Evolutionary conservation across 2,888 invertebrate genomes (phyloP), one percentile per base, ranked within the genome.

Genomic region (Unio delphinus): DNA sequence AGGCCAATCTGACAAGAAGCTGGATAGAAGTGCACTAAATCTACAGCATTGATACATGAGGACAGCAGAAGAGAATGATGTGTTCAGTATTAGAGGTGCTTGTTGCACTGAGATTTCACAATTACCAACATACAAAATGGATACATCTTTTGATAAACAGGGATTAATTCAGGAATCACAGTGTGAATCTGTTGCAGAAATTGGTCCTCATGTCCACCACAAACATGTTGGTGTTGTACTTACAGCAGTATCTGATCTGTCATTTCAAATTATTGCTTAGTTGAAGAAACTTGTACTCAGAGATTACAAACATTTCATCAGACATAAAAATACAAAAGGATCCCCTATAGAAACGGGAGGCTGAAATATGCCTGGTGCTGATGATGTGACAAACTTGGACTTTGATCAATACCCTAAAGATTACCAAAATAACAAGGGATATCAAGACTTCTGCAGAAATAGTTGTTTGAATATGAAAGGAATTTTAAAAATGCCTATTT

Each of bases 161-260:
- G 75, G 79, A 8, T 30, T 28, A 56, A 62, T 79, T 34, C 4
- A 34, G 26, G 79, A 80, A 58, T 20, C 65, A 11, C 81, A 80
- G 57, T 79, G 75, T 75, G 78, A 81, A 65, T 81, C 80, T 75
- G 73, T 70, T 7, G 79, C 74, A 55, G 81, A 78, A 23, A 73
- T 74, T 73, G 81, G 80, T 15, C 81, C 79, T n/a, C 28, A 34
- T 66, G 79, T 69, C 26, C 76, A 80, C 64, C 80, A 79, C 61
- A 81, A 81, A 67, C 80, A 80, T 72, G 70, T 81, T 15, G 66
- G 65, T 23, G 34, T 65, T n/a, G 67, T 73, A 3, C 55, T 81
- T 18, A 73, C 64, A 70, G 80, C 68, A 61, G 28, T 67, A 3
- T 30, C 61, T 34, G 58, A 54, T 55, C 71, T 76, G 65, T 28